These are phyloP conservation scores for Ctenopoma multispine DNA, from an alignment of 2,797 vertebrate genomes.

Conservation along the genomic window DNA sequence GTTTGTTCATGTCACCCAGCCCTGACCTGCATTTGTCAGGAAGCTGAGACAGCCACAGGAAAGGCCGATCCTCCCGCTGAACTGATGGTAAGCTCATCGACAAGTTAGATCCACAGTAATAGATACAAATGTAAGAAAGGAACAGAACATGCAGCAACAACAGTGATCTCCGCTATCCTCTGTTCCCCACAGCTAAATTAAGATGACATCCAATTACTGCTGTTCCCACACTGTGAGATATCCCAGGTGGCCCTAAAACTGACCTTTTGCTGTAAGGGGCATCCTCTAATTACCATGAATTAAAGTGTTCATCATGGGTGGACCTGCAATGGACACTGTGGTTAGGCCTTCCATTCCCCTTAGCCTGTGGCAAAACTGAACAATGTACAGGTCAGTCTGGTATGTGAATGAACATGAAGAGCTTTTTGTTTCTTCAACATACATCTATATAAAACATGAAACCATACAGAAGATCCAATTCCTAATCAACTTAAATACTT, in stretches of 20 bases:
- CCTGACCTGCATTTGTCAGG: constrained; percentile 33
- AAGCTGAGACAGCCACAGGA: constrained; percentile 8
- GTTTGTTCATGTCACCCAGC: constrained; percentile 21
- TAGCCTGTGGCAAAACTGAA: constrained; percentile 35
- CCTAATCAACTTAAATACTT: not conserved
- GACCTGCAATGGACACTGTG: constrained; percentile 44
- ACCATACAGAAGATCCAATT: not conserved
- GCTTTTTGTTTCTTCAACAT: not conserved
- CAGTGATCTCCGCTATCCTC: not conserved
- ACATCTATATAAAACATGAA: constrained; percentile 11
- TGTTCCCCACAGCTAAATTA: constrained; percentile 33
- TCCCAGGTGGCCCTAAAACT: constrained; percentile 61
- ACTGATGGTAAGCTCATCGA: constrained; percentile 5
- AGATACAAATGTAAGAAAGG: constrained; percentile 3
- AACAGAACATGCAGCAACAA: not conserved
- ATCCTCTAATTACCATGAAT: constrained; percentile 61
- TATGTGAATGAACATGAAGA: not conserved
- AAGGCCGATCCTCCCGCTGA: not conserved
- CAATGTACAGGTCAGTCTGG: not conserved
- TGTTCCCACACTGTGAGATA: constrained; percentile 33
- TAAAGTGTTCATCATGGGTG: constrained; percentile 58
- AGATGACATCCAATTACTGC: constrained; percentile 31
- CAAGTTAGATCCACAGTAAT: not conserved
- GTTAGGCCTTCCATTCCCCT: constrained; percentile 44
- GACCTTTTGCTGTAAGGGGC: constrained; percentile 54